These are phyloP conservation scores for Thamnophis sirtalis DNA, from an alignment of 2,113 vertebrate species.

Conservation along the genomic window DNA sequence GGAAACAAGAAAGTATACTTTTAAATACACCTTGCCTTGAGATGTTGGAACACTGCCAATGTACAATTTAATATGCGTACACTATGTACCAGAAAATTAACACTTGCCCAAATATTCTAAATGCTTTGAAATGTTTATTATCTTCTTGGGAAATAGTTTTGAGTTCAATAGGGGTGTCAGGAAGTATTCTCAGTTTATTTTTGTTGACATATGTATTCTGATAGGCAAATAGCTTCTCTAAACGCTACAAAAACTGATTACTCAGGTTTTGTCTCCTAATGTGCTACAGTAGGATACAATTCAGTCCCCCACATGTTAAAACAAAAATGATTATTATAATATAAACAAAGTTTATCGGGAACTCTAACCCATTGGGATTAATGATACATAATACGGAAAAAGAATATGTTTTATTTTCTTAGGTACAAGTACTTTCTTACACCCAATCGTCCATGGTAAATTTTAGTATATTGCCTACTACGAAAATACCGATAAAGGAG, in stretches of 20 bases:
- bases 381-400: background rate
- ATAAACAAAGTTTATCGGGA: background rate
- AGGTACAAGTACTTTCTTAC: background rate
- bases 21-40: slow-evolving; percentile 11
- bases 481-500: background rate
- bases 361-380: background rate
- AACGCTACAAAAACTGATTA: slow-evolving; percentile 40
- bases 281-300: background rate
- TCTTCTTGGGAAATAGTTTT: slow-evolving; percentile 37
- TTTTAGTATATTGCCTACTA: background rate
- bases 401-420: background rate
- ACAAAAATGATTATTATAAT: background rate
- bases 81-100: slow-evolving; percentile 43
- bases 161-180: slow-evolving; percentile 24
- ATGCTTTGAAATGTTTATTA: slow-evolving; percentile 40
- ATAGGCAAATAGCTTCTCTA: background rate
- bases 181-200: slow-evolving; percentile 39
- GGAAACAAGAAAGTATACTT: slow-evolving; percentile 18
- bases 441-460: background rate
- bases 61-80: slow-evolving; percentile 24
- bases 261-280: slow-evolving; percentile 5
- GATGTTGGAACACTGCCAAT: background rate
- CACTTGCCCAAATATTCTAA: background rate
- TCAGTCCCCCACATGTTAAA: background rate
- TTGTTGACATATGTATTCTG: slow-evolving; percentile 35